phyloP scores from a whole-genome alignment of 2,888 invertebrate genomes.

The Mystacides longicornis region DNA sequence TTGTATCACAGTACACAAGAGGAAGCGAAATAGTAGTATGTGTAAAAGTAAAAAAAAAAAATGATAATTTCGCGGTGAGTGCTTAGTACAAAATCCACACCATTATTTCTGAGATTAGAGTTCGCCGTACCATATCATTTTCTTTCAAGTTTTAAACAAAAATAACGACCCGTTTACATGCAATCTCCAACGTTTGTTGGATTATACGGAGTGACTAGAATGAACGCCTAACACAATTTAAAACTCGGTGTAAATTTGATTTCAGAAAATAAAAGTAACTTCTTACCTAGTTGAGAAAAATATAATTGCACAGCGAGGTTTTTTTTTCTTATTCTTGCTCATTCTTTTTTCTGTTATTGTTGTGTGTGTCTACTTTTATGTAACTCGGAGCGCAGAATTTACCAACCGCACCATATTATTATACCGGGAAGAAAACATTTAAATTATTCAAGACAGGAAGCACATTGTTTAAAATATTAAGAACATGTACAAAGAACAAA shows the following conservation, averaged over 20 bases:
- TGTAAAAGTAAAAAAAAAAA: background rate
- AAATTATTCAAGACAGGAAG: background rate
- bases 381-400: no score
- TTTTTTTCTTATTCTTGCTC: no score
- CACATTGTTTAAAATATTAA: background rate
- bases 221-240: constrained; percentile 23
- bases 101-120: background rate
- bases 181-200: constrained; percentile 20
- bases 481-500: constrained; percentile 1
- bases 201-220: constrained; percentile 23
- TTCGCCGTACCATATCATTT: constrained; percentile 11
- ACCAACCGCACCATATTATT: no score
- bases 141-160: constrained; percentile 14
- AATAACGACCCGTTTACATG: constrained; percentile 25
- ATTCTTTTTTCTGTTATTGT: no score
- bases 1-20: no score
- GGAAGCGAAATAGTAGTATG: background rate
- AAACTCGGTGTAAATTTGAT: constrained; percentile 16
- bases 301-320: no score
- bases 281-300: no score
- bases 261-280: constrained; percentile 12
- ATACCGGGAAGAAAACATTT: background rate
- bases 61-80: background rate
- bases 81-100: background rate
- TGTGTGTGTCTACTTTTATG: no score